Evolutionary conservation across 2,888 invertebrate genomes (phyloP).

Genomic region (Neoascia interrupta): DNA sequence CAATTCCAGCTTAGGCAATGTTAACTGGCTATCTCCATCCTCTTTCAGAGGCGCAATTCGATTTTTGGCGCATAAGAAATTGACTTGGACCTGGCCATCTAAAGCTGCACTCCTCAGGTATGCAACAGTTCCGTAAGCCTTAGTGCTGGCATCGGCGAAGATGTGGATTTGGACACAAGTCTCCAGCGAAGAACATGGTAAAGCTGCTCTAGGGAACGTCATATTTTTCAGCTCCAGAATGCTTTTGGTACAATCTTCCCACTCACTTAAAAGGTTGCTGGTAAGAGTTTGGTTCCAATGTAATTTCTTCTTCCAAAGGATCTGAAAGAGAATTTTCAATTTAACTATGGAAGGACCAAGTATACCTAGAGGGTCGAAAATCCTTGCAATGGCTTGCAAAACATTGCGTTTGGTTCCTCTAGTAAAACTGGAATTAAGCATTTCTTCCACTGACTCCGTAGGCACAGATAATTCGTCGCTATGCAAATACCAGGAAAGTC

Average conservation of each 20-base stretch:
- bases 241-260: not conserved
- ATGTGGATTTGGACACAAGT: constrained; percentile 12
- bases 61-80: constrained; percentile 7
- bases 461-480: constrained; percentile 16
- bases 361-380: constrained; percentile 6
- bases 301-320: constrained; percentile 11
- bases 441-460: constrained; percentile 1
- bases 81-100: not conserved
- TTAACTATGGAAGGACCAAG: constrained; percentile 1
- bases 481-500: not conserved
- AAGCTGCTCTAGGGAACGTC: not conserved
- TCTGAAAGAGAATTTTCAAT: constrained; percentile 11
- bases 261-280: not conserved
- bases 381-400: constrained; percentile 1
- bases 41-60: constrained; percentile 6
- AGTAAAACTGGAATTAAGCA: not conserved
- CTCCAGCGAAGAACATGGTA: not conserved
- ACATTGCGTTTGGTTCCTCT: not conserved
- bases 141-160: constrained; percentile 27
- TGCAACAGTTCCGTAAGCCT: constrained; percentile 20
- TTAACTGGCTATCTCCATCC: constrained; percentile 18
- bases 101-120: not conserved
- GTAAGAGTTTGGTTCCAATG: constrained; percentile 1
- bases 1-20: constrained; percentile 14
- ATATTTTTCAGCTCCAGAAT: not conserved